phyloP scores from a whole-genome alignment of 2,113 vertebrate genomes.

The Grammomys surdaster region DNA sequence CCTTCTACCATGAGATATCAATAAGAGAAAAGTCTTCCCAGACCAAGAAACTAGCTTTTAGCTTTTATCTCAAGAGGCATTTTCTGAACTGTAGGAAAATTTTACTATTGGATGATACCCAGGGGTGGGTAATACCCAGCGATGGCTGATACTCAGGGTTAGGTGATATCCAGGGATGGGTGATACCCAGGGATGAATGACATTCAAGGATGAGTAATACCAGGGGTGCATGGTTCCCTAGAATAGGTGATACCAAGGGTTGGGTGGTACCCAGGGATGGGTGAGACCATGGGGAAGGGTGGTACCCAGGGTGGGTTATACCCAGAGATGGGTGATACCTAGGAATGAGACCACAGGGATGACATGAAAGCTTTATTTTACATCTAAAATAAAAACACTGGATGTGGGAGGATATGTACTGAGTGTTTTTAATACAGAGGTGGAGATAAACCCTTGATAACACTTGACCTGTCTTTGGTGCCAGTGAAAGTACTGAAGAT shows the following conservation, averaged over 20 bases:
- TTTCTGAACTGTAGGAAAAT: not conserved
- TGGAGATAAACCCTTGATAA: not conserved
- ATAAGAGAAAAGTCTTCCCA: not conserved
- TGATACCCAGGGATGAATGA: not conserved
- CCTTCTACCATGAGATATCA: not conserved
- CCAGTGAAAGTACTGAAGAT: conserved; percentile 25
- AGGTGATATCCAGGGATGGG: not conserved
- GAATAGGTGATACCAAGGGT: not conserved
- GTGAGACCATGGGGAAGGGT: not conserved
- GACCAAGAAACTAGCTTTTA: not conserved
- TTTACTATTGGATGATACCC: not conserved
- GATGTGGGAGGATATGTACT: not conserved
- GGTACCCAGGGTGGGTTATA: not conserved
- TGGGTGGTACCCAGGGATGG: not conserved
- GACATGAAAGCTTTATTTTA: not conserved
- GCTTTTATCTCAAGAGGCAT: not conserved
- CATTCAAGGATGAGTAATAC: not conserved
- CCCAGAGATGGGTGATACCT: not conserved
- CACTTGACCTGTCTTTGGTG: not conserved
- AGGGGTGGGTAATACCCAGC: not conserved
- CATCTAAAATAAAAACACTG: not conserved
- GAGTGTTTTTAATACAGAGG: not conserved
- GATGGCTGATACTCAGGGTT: not conserved
- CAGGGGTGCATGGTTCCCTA: not conserved
- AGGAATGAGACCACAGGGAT: not conserved